phyloP scores from a whole-genome alignment of 2,797 vertebrate genomes.

The Acomys russatus region DNA sequence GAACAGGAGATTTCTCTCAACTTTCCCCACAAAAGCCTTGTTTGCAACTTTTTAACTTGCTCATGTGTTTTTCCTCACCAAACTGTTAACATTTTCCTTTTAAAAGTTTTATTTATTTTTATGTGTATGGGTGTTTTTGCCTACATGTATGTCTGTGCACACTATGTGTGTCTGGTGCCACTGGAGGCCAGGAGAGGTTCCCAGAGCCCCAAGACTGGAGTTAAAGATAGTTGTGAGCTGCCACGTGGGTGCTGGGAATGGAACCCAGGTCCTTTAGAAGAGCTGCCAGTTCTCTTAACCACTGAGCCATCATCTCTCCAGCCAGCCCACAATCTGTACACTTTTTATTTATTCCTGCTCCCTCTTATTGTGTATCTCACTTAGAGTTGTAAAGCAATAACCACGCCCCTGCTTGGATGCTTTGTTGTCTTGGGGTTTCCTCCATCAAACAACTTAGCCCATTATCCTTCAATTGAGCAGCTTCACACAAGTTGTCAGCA shows the following conservation, averaged over 20 bases:
- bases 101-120: background rate
- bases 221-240: background rate
- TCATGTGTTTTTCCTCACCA: background rate
- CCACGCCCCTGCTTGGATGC: background rate
- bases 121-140: background rate
- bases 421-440: background rate
- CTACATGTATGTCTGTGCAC: background rate
- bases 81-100: background rate
- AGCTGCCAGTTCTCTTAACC: background rate
- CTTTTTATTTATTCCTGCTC: background rate
- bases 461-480: background rate
- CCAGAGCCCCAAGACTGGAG: background rate
- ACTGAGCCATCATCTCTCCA: background rate
- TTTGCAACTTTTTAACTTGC: background rate
- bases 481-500: background rate
- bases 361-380: background rate
- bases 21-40: background rate
- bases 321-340: background rate
- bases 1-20: background rate
- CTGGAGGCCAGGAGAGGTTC: background rate
- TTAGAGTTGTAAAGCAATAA: background rate
- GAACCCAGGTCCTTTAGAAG: background rate
- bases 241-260: background rate
- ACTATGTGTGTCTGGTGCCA: background rate
- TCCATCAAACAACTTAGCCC: background rate